Base-by-base conservation (phyloP, 1,140 invertebrate genomes). In the Schlechtendalia chinensis region DNA sequence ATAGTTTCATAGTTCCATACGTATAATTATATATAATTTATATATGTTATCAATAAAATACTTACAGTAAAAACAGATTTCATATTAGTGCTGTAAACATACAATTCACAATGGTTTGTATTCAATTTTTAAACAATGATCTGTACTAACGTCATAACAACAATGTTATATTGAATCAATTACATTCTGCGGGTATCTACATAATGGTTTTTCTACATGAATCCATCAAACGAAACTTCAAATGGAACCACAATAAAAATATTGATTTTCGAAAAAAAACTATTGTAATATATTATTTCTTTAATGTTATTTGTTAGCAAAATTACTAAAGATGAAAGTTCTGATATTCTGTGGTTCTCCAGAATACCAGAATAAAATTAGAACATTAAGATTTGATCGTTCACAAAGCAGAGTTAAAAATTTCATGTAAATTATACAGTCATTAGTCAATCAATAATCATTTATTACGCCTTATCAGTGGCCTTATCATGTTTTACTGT, bases 391-490 rank as follows among this genome's bases (percentile, higher is more conserved):
- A 4, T 61, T 61, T 19, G 27, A 29, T 14, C 8, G 14, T 27
- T 24, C 24, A 61, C 24, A 61, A 61, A 4, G 27, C 59, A 24
- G 24, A n/a, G n/a, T n/a, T 6, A 39, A 63, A 29, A 65, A 63
- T 3, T 22, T 39, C 1, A 39, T 65, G 27, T 24, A 0, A 19
- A n/a, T n/a, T n/a, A n/a, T n/a, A n/a, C n/a, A n/a, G n/a, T n/a
- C 19, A 54, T 17, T 29, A 27, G 27, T 32, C 29, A 65, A 65
- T 65, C 61, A 65, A 65, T 65, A 65, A 65, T 65, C 17, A 65
- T 19, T 12, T 39, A 19, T 39, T 27, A 63, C 1, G 22, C 22
- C 17, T 27, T 39, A 65, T 65, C 29, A 32, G 61, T 65, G 8
- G 17, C 29, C n/a, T 65, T 65, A 65, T 65, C 10, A 19, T 32